Evolutionary conservation across 2,888 invertebrate species (phyloP).

Genomic region (Alloscopus bannaensis): DNA sequence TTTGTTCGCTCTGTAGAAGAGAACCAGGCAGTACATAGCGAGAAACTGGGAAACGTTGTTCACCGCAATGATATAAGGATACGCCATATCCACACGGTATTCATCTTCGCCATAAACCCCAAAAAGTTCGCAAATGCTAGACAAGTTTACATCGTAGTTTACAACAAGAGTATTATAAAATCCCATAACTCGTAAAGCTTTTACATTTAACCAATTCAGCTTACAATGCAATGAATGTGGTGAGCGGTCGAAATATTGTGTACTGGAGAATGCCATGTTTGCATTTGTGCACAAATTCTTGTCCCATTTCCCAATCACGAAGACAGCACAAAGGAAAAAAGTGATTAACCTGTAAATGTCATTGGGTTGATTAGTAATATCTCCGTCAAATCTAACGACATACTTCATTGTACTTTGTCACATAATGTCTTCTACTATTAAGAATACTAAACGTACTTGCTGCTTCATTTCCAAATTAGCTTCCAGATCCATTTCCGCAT

Average conservation of each 20-base stretch:
- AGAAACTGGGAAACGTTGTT: slow-evolving; percentile 96
- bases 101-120: slow-evolving; percentile 94
- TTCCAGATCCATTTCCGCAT: slow-evolving; percentile 90
- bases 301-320: slow-evolving; percentile 95
- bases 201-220: too few species aligned
- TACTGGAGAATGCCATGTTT: slow-evolving; percentile 98
- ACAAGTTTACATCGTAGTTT: slow-evolving; percentile 67
- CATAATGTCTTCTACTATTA: not conserved
- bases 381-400: not conserved
- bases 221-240: slow-evolving; percentile 93
- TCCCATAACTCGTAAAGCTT: not conserved
- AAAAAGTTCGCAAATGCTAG: slow-evolving; percentile 87
- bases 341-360: slow-evolving; percentile 81
- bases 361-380: not conserved
- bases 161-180: slow-evolving; percentile 20
- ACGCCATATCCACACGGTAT: slow-evolving; percentile 89
- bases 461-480: slow-evolving; percentile 76
- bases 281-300: slow-evolving; percentile 94
- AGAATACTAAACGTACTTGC: slow-evolving; percentile 61
- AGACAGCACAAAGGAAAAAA: slow-evolving; percentile 94
- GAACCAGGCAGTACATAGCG: slow-evolving; percentile 96
- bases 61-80: slow-evolving; percentile 89
- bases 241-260: slow-evolving; percentile 92
- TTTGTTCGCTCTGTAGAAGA: slow-evolving; percentile 93
- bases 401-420: not conserved